Base-by-base conservation (phyloP, 2,113 vertebrate species). In the Chelonoidis abingdonii region DNA sequence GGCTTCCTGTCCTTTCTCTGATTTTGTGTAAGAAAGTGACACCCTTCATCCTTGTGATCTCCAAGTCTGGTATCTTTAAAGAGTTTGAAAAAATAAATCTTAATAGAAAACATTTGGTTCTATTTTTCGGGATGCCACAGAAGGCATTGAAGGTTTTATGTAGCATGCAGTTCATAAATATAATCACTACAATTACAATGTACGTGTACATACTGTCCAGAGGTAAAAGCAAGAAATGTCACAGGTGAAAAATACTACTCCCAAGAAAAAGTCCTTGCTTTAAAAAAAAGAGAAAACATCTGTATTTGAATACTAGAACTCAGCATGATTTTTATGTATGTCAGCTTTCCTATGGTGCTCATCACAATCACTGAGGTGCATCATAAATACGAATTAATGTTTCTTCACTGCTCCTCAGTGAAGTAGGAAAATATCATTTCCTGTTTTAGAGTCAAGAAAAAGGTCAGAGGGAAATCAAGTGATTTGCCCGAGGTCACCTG, bases 151-250 rank as follows among this genome's bases (percentile, higher is more conserved):
- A 92, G 93, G 16, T 85, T 94, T 94, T 78, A 91, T 89, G 82
- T 80, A 94, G 87, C 80, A 50, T 57, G 80, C 79, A 41, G 76
- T 50, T 89, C 95, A 91, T 93, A 96, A 97, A 96, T 95, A 93
- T 94, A 96, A 94, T 96, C 0, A 2, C 95, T 93, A 87, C 50
- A 62, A 79, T 93, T 95, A 93, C 94, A 95, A 6, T 59, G 86
- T 94, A 90, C 93, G 86, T 93, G 96, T 59, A 93, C 95, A 89
- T 94, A 95, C 86, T 96, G 94, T 98, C 95, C 97, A 75, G 62
- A 76, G 83, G 91, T 82, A 92, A 92, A 96, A 95, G 83, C 88
- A 89, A 88, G 93, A 92, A 81, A 59, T 93, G 90, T 92, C 96
- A 95, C 44, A 78, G 83, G 80, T 95, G 54, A 95, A 95, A 97